Base-by-base conservation (phyloP, 2,888 invertebrate genomes). In the Meganola albula region DNA sequence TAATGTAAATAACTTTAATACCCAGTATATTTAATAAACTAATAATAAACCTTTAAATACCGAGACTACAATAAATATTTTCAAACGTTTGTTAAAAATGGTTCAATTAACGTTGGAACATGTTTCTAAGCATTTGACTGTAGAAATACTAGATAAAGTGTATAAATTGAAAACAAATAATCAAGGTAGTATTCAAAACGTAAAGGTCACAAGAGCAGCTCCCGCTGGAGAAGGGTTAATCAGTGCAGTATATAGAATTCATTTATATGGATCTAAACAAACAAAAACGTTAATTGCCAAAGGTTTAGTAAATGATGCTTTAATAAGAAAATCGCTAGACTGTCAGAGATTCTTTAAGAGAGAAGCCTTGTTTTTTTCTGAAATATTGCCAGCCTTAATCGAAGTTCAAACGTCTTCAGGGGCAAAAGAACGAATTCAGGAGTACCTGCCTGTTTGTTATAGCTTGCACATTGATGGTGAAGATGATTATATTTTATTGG, bases 211-310 rank as follows among this genome's bases (percentile, higher is more conserved):
- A 1, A 50, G 58, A 45, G 74, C 63, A 0, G 64, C 66, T 1
- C 58, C 67, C 0, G 60, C 60, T 0, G 75, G 74, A 0, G 69
- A 73, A 37, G 73, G 74, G 0, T 40, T 73, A 2, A 40, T 74
- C 7, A 61, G 73, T 31, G 68, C 62, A 4, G 71, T 76, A 2
- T 73, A 68, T 37, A 55, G 74, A 10, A 56, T 76, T 10, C 34
- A 45, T 6, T 61, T 63, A 0, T 48, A 31, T 5, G 69, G 71
- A 2, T 23, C 42, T 1, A 25, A 33, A 2, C 31, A 59, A 11
- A 47, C 42, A 2, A 41, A 58, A 1, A 59, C 51, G 4, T 70
- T 74, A 20, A 39, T 76, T 9, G 68, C 52, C 0, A 74, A 76
- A 48, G 64, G 59, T 1, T 40, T 74, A 1, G 48, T 67, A 1